Evolutionary conservation across 2,888 invertebrate species (phyloP), one percentile per base, ranked within the genome.

Genomic region (Parnassius glacialis): DNA sequence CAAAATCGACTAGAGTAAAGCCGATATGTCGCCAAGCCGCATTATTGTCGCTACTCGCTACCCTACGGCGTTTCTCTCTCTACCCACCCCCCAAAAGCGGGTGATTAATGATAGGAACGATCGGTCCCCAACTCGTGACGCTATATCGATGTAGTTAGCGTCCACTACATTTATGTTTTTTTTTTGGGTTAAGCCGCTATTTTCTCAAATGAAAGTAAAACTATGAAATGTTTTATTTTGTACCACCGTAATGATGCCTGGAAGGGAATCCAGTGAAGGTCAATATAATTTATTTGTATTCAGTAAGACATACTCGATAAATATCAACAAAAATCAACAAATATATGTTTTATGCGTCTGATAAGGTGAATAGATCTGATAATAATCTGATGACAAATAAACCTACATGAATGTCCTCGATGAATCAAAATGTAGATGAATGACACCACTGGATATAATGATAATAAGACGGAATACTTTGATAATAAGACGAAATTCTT

Each of bases 101-200:
- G 60, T 60, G 64, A 59, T 64, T 64, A 64, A 64, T 63, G 63
- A 55, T 59, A 51, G 48, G 34, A 52, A 47, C 53, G 25, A 54
- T 54, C 34, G 16, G 42, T 43, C 53, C 60, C 54, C 43, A n/a
- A 10, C 13, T 20, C 20, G 54, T 42, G 54, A 53, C 60, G 54
- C 43, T 54, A 45, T 53, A 48, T 43, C 54, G 50, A 53, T 60
- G 54, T 53, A 48, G 51, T 57, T 43, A 51, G 51, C 57, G 50
- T 51, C 51, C 57, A 57, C 48, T 47, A 51, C 43, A 57, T 57
- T 57, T 51, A 25, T 44, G 57, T 51, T 43, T 50, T 57, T 47
- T 55, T 45, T 20, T 12, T 44, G 9, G 12, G 13, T 43, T 43
- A 11, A 43, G n/a, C n/a, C 45, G 45, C 12, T 12, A n/a, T 45